Conservation (phyloP, 2,797 vertebrate species). For the Muraenolepis orangiensis region DNA sequence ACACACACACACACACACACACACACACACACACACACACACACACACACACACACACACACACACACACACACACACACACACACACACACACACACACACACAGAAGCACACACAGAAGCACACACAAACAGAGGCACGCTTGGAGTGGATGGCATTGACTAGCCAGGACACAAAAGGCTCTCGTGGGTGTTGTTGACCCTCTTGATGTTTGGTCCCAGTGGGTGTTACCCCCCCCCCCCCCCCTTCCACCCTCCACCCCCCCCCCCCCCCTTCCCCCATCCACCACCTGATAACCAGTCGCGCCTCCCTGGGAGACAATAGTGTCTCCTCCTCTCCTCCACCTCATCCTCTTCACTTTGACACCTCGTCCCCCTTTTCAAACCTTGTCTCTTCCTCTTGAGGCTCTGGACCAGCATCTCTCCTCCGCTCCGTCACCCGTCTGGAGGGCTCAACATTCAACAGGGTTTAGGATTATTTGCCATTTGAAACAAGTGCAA, state of each 20-base stretch:
- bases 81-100: slow-evolving; percentile 5
- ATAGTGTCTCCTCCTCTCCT: neutral
- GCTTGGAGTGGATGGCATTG: slow-evolving; percentile 27
- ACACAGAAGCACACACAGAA: neutral
- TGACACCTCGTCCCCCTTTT: neutral
- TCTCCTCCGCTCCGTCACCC: neutral
- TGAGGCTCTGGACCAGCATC: neutral
- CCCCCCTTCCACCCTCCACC: slow-evolving; percentile 18
- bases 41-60: slow-evolving; percentile 11
- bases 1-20: neutral
- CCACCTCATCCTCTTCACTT: neutral
- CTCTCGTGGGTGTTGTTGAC: slow-evolving; percentile 59
- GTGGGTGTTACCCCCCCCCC: slow-evolving; percentile 41
- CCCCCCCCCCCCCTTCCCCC: slow-evolving; percentile 19
- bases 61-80: slow-evolving; percentile 4
- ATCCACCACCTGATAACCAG: slow-evolving; percentile 20
- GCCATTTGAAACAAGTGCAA: too few species aligned
- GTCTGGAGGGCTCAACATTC: too few species aligned
- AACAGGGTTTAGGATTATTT: too few species aligned
- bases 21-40: slow-evolving; percentile 10
- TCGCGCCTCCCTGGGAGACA: slow-evolving; percentile 15
- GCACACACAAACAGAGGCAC: too few species aligned
- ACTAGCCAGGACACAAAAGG: slow-evolving; percentile 30
- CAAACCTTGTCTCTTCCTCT: too few species aligned
- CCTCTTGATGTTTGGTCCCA: slow-evolving; percentile 46